These are phyloP conservation scores for Gambusia yucatana DNA, from an alignment of 2,797 vertebrate genomes.

Conservation along the genomic window DNA sequence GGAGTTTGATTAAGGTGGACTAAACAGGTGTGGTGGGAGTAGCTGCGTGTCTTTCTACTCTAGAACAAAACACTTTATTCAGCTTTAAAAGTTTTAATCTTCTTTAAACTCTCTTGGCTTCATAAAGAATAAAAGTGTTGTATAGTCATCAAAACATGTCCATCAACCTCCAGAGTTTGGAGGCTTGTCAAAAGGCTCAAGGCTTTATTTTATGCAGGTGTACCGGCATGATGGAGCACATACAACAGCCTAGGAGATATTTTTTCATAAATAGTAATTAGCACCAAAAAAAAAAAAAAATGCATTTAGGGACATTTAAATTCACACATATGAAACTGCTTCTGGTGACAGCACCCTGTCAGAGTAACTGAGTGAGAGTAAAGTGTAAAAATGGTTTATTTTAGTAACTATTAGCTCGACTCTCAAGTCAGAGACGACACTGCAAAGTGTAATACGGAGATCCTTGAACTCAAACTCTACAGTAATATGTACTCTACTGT, in stretches of 20 bases:
- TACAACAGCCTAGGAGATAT: neutral
- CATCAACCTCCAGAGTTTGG: neutral
- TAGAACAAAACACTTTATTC: neutral
- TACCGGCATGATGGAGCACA: neutral
- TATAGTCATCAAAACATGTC: neutral
- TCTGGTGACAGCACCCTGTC: neutral
- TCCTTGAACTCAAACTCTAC: neutral
- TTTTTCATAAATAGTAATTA: neutral
- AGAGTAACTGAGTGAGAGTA: neutral
- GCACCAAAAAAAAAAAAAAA: neutral
- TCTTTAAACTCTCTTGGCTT: neutral
- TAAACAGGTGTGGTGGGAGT: too few relatives aligned
- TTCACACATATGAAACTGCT: neutral
- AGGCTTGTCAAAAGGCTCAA: neutral
- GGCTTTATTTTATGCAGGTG: neutral
- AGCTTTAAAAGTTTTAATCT: neutral
- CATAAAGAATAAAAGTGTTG: neutral
- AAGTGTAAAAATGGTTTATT: neutral
- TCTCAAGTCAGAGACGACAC: neutral
- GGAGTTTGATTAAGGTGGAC: too few relatives aligned
- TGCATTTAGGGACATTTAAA: neutral
- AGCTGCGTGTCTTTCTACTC: neutral
- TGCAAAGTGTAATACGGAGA: neutral
- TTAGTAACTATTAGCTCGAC: neutral
- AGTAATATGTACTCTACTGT: neutral